Evolutionary conservation across 2,113 vertebrate species (phyloP).

Genomic region (Neodon shergylaensis): DNA sequence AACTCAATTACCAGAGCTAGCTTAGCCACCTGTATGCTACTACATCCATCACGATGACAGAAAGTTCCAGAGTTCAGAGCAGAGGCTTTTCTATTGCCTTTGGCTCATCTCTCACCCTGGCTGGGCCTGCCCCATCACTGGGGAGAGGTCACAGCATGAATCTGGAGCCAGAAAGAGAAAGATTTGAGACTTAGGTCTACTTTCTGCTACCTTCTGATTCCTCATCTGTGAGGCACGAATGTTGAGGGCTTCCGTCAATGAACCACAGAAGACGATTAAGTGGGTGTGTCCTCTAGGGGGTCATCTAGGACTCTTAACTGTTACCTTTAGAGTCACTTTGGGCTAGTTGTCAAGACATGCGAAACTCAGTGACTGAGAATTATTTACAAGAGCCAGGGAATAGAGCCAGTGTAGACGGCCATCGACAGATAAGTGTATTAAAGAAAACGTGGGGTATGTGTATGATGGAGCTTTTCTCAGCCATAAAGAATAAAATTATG

Average conservation of each 20-base stretch:
- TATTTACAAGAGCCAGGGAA: neutral
- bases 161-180: neutral
- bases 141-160: neutral
- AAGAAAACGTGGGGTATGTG: neutral
- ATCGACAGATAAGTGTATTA: neutral
- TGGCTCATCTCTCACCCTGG: neutral
- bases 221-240: neutral
- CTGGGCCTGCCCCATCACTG: neutral
- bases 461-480: neutral
- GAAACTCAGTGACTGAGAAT: neutral
- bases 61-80: neutral
- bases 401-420: too few relatives aligned
- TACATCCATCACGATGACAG: neutral
- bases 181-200: neutral
- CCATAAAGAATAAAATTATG: neutral
- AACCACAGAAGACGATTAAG: neutral
- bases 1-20: slow-evolving; percentile 31
- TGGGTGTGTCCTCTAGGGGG: neutral
- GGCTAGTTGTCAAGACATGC: neutral
- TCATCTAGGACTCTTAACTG: neutral
- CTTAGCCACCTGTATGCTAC: neutral
- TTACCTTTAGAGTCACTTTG: neutral
- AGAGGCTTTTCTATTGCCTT: neutral
- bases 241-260: neutral
- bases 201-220: neutral